Evolutionary conservation across 1,140 invertebrate genomes (phyloP), one percentile per base, ranked within the genome.

Genomic region (Pachypeltis micranthus): DNA sequence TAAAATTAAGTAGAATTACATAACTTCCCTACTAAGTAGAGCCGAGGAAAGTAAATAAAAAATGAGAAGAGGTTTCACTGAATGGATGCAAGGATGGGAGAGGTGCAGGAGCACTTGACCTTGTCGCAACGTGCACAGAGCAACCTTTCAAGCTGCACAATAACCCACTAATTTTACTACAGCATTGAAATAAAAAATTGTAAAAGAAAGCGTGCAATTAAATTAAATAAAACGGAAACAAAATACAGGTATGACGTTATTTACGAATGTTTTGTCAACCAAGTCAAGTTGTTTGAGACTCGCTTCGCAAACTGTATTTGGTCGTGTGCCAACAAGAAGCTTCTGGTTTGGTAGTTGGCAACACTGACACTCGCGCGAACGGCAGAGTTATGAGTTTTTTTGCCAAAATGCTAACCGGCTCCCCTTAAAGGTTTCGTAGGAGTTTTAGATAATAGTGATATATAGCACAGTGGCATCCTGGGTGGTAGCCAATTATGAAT

Each of bases 101-200:
- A 66, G 19, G 66, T 67, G 71, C 77, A 79, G 72, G 72, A 69
- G 70, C 76, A 79, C 69, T 78, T 78, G 70, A 79, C 69, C 67
- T 71, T 76, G 64, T 73, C 75, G 76, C 77, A 79, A 65, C 75
- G 74, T 71, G 75, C 73, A 72, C 77, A 79, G 72, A 79, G 73
- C 76, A 76, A 78, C 71, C 74, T 78, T 74, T 77, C 74, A 74
- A 78, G 74, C 77, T 79, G 74, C 44, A 61, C 23, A 68, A 68
- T 44, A 68, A 47, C 62, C 27, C 28, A 51, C 47, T 51, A 51
- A 14, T 51, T 51, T 55, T 23, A 25, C 54, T 61, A 24, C 54
- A 55, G 47, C 29, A 62, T 25, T 19, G 60, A 64, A 14, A 27
- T 61, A 23, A 26, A 29, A 34, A 28, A 23, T 31, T 7, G 67